Evolutionary conservation across 2,113 vertebrate genomes (phyloP), one percentile per base, ranked within the genome.

Genomic region (Brachyhypopomus gauderio): DNA sequence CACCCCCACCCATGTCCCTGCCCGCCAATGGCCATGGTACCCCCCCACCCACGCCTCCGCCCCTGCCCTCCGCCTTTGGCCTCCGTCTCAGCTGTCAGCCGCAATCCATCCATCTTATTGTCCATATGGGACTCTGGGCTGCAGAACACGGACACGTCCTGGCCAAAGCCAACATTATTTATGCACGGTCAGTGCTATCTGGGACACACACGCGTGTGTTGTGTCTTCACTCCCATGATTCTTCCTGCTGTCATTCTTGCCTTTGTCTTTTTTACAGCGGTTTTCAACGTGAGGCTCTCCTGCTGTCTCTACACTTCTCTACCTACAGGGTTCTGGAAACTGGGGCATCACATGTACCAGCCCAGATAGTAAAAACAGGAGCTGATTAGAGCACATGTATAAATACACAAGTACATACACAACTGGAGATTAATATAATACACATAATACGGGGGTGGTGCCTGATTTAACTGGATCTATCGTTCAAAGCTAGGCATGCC

Each of bases 291-390:
- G 19, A 22, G 22, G 56, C 22, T 1, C 58, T 41, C 55, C 34
- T n/a, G 45, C 19, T 78, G 17, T 81, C 20, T 63, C 23, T 66
- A 38, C 25, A 25, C 60, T 6, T 58, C 30, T 81, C 63, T 71
- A 36, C 78, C 79, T 75, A 76, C 14, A 58, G 45, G 77, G 75
- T 64, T 79, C 74, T 79, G 17, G 69, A 85, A 86, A 81, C 70
- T 86, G 75, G 85, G 85, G 14, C 85, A 86, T 27, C 30, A 78
- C 83, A 67, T 41, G 81, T 64, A 48, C 58, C 67, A 77, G 63
- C 14, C 77, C 27, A 56, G 48, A 76, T 58, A 67, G 19, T 66
- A 41, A 56, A 71, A 52, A 41, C 72, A 82, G 55, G 82, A 66
- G 60, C 69, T 69, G 27, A 48, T 9, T 9, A 48, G 12, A 4